phyloP scores from a whole-genome alignment of 2,888 invertebrate genomes.

The Lepetodrilus schrolli region DNA sequence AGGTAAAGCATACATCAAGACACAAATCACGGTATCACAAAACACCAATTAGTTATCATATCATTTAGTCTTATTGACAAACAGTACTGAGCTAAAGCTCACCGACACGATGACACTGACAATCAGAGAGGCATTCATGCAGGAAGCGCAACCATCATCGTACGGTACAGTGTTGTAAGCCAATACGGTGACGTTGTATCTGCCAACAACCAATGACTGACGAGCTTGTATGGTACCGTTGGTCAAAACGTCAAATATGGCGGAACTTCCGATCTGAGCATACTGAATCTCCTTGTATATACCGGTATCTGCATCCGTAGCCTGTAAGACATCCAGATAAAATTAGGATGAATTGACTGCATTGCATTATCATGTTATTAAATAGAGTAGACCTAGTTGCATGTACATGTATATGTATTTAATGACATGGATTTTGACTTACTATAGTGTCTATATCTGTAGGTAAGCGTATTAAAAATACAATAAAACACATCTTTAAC shows the following conservation, averaged over 20 bases:
- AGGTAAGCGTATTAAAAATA: no score
- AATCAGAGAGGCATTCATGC: not conserved
- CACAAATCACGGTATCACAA: no score
- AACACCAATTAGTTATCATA: no score
- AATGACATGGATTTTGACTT: not conserved
- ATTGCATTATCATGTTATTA: no score
- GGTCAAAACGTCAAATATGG: not conserved
- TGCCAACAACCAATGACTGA: not conserved
- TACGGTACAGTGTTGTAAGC: constrained; percentile 24
- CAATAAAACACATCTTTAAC: no score
- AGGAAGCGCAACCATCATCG: not conserved
- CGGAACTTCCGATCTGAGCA: not conserved
- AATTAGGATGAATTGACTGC: not conserved
- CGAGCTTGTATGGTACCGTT: not conserved
- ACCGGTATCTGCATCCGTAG: not conserved
- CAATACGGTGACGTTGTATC: not conserved
- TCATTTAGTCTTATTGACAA: no score
- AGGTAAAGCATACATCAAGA: no score
- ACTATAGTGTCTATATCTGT: no score
- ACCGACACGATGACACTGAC: constrained; percentile 1
- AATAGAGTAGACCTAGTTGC: not conserved
- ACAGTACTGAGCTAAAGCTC: no score
- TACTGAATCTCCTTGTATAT: not conserved
- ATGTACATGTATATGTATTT: not conserved
- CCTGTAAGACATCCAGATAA: not conserved